Base-by-base conservation (phyloP, 1,140 invertebrate species). In the Lordiphosa clarofinis region DNA sequence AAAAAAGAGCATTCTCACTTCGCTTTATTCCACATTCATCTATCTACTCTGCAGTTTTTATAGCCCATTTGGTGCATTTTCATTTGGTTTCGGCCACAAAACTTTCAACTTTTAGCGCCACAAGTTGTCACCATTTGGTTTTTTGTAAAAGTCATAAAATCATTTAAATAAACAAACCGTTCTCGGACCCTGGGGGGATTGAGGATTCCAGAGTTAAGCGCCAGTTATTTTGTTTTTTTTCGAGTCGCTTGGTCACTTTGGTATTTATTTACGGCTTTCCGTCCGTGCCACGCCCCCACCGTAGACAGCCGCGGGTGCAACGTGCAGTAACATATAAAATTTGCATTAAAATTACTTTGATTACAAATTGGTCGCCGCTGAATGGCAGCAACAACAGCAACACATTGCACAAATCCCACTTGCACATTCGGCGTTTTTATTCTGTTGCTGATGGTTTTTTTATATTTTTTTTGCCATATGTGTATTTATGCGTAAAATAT, bases 261-360 rank as follows among this genome's bases (percentile, higher is more conserved):
- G 43, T 68, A 53, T 67, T 76, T 76, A 63, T 73, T 66, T 68
- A 71, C 73, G 54, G 72, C 66, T 70, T 75, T 75, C 11, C 40
- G 65, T 57, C 33, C 56, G 31, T 35, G 36, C 36, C 48, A 66
- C 58, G 64, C 50, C 64, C 42, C 50, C 40, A 47, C 46, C 12
- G 40, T 42, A 42, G 24, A 47, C 52, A 42, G 49, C 55, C 53
- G 47, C 50, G 58, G 63, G 47, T 47, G 52, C 54, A 62, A 63
- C 76, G 76, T 81, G 67, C 72, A 59, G 55, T 69, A 68, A 73
- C 67, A 81, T 73, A 82, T 82, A 82, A 75, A 82, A 82, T 82
- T 82, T 82, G 76, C 72, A 82, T 82, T 82, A 82, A 82, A 82
- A 82, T 82, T 68, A 82, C 75, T 82, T 82, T 82, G 76, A 82